A percentile compares a stretch with the other conserved stretches of the same genome.
Evolutionary conservation across 1,140 invertebrate genomes (phyloP).

Genomic region (Drosophila bifasciata): DNA sequence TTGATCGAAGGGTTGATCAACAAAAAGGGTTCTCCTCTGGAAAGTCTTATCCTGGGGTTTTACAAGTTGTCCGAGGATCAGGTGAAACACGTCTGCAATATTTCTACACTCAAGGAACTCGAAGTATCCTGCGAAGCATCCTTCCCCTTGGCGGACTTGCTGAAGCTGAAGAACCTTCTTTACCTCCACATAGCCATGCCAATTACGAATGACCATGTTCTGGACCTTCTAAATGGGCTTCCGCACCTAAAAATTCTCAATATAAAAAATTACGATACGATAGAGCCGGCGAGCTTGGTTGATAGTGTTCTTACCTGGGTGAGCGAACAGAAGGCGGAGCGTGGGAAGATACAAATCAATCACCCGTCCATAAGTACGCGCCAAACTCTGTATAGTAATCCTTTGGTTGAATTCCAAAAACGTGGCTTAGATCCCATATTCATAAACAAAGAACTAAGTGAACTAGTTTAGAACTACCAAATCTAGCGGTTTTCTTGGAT

Average conservation of each 20-base stretch:
- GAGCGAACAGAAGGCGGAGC: neutral
- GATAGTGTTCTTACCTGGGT: slow-evolving; percentile 1
- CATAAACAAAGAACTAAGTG: slow-evolving; percentile 6
- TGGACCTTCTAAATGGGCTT: slow-evolving; percentile 16
- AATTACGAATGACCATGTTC: slow-evolving; percentile 10
- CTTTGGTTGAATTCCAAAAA: neutral
- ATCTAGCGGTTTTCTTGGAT: no score
- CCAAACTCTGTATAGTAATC: neutral
- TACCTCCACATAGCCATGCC: slow-evolving; percentile 15
- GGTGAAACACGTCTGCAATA: slow-evolving; percentile 10
- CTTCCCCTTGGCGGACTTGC: neutral
- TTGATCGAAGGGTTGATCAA: slow-evolving; percentile 14
- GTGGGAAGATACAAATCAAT: slow-evolving; percentile 7
- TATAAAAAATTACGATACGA: neutral
- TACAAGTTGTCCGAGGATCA: neutral
- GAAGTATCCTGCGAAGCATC: neutral
- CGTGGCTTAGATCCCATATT: neutral
- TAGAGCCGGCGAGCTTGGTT: neutral
- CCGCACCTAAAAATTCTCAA: neutral
- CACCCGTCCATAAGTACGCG: neutral
- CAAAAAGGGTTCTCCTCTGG: slow-evolving; percentile 12
- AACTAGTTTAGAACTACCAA: no score
- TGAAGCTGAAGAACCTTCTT: slow-evolving; percentile 16
- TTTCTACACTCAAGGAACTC: slow-evolving; percentile 35
- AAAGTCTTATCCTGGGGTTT: slow-evolving; percentile 19